phyloP scores from a whole-genome alignment of 1,140 invertebrate species.

The Drosophila nikananu region DNA sequence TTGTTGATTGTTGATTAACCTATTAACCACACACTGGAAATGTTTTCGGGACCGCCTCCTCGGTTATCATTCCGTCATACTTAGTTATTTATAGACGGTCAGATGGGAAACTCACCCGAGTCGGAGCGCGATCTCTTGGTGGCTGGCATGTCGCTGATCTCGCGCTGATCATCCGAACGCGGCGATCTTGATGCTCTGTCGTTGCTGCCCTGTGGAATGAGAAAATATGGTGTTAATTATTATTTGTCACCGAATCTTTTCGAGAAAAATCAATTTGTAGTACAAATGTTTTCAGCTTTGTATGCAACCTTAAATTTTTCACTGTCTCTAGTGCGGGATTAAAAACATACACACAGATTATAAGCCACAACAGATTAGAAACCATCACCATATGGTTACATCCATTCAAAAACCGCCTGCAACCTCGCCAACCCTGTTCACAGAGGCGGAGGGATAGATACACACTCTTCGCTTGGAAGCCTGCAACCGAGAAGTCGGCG shows the following conservation, averaged over 20 bases:
- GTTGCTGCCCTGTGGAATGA: conserved; percentile 72
- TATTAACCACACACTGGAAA: conserved; percentile 55
- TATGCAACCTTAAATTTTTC: background rate
- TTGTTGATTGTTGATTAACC: conserved; percentile 40
- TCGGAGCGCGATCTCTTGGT: conserved; percentile 78
- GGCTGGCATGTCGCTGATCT: conserved; percentile 69
- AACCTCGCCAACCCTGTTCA: too few species aligned
- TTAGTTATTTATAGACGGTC: conserved; percentile 37
- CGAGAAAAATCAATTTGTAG: background rate
- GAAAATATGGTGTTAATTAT: background rate
- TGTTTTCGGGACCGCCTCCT: conserved; percentile 32
- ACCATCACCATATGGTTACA: conserved; percentile 10
- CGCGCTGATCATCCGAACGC: conserved; percentile 81
- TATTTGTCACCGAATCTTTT: background rate
- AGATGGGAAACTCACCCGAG: conserved; percentile 74
- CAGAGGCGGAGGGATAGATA: conserved; percentile 29
- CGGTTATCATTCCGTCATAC: conserved; percentile 54
- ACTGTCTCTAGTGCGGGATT: too few species aligned
- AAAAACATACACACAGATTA: too few species aligned
- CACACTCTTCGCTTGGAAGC: conserved; percentile 28
- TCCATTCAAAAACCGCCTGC: background rate
- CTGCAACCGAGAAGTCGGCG: conserved; percentile 26
- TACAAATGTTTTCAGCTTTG: too few species aligned
- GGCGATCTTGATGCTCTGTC: conserved; percentile 82
- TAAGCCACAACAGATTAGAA: too few species aligned